Base-by-base conservation (phyloP, 2,113 vertebrate genomes). In the Ammospiza caudacuta region DNA sequence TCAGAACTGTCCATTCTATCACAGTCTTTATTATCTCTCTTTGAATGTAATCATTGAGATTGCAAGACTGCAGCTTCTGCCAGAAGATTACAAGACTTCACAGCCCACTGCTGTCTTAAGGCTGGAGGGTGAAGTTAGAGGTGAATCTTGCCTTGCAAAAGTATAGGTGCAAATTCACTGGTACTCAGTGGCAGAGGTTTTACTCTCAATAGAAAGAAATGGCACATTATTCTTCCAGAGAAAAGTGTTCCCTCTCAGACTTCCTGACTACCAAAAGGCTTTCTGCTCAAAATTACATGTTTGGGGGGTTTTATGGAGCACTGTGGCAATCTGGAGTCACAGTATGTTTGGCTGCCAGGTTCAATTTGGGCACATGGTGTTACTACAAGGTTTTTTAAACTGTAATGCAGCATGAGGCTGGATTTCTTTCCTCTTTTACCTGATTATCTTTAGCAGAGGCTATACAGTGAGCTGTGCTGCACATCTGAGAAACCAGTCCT, bases 191-290 rank as follows among this genome's bases (percentile, higher is more conserved):
- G 24, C 54, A 39, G 43, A 77, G n/a, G 15, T 83, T 93, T 89
- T 58, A 49, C 17, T 49, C 37, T 43, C 0, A 0, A 0, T 15
- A 11, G 59, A 49, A 83, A 76, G 49, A 86, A 82, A 83, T 16
- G 15, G 8, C 16, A 51, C 1, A 4, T 44, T 41, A 31, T 43
- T 5, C 19, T 87, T 81, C 73, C 59, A 33, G 83, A 25, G 18
- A 87, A 81, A 81, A 39, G 27, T 62, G 51, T 14, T 77, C 10
- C 22, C 8, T 54, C 59, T 77, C 55, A 74, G 51, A 43, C 9
- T 76, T 61, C 4, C 22, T 80, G 44, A 15, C 47, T 70, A 33
- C 25, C 15, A 37, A 86, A 80, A 73, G 22, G 8, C 5, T n/a
- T 90, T 69, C 83, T 92, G 24, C 28, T 69, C n/a, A 58, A 89